Conservation (phyloP, 1,140 invertebrate genomes). For the Acyrthosiphon pisum region DNA sequence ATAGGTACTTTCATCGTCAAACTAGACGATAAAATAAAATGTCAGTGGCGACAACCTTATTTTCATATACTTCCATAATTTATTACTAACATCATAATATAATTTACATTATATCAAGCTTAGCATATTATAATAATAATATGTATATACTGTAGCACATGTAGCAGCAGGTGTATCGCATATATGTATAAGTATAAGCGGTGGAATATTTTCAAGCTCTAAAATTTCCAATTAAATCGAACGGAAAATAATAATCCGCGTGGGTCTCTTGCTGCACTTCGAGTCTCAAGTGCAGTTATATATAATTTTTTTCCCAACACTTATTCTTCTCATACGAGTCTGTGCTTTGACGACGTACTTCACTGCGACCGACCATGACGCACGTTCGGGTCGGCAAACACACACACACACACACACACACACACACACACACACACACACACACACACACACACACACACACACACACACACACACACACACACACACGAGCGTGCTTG, state of each 20-base stretch:
- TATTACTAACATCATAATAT: background rate
- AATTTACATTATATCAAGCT: too few species aligned
- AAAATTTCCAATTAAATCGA: background rate
- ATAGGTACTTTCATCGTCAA: too few species aligned
- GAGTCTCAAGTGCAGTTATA: background rate
- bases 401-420: background rate
- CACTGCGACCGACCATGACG: background rate
- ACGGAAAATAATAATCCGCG: background rate
- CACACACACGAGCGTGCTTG: background rate
- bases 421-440: background rate
- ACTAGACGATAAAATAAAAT: too few species aligned
- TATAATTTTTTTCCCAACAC: background rate
- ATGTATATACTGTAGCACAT: too few species aligned
- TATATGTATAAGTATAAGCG: background rate
- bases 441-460: too few species aligned
- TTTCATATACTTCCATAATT: background rate
- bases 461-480: background rate
- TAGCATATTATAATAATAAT: too few species aligned
- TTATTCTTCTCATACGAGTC: background rate
- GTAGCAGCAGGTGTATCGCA: background rate
- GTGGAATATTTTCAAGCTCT: background rate
- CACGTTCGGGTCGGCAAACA: background rate
- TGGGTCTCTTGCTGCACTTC: background rate
- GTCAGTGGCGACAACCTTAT: too few species aligned
- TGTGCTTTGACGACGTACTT: background rate